Evolutionary conservation across 2,888 invertebrate species (phyloP), one percentile per base, ranked within the genome.

Genomic region (Ypsolopha sequella): DNA sequence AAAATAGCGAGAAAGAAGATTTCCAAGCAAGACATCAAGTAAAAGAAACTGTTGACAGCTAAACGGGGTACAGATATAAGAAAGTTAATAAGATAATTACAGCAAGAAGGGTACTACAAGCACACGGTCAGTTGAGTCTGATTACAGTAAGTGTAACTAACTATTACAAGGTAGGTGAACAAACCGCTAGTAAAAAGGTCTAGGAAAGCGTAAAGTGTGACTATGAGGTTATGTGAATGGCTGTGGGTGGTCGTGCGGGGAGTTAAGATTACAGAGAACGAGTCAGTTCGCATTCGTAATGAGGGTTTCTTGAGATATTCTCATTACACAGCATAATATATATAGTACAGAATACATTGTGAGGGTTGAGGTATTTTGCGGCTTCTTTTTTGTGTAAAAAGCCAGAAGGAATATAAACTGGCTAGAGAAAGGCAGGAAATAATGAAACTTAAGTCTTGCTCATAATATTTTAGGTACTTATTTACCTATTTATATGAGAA

Each of bases 71-170:
- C n/a, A 13, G 8, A 43, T 6, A 24, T 24, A 43, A 14, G 43
- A 43, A 43, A 43, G 43, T 43, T 43, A 13, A 43, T 43, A 43
- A 14, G 43, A 43, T 13, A 43, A 13, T 43, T 43, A 13, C 13
- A 7, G 14, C 13, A 8, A 14, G 8, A 11, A 43, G 43, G 24
- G 43, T 24, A 14, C 38, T 38, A n/a, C 43, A 36, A 13, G 8
- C 9, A 11, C 36, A 36, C 36, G 47, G 47, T 47, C 47, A 47
- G 47, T 36, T 36, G 47, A 36, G 7, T n/a, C 36, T 36, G 36
- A 47, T 47, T 47, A 47, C 45, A 8, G n/a, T n/a, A 33, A 47
- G 47, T 43, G 41, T 47, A 47, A 35, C 35, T 36, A 13, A 36
- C 47, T 14, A 47, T 47, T 47, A 36, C 47, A 47, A 14, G 47